A percentile compares a stretch with the other conserved stretches of the same genome.
phyloP scores from a whole-genome alignment of 1,140 invertebrate genomes.

The Hypothenemus hampei region DNA sequence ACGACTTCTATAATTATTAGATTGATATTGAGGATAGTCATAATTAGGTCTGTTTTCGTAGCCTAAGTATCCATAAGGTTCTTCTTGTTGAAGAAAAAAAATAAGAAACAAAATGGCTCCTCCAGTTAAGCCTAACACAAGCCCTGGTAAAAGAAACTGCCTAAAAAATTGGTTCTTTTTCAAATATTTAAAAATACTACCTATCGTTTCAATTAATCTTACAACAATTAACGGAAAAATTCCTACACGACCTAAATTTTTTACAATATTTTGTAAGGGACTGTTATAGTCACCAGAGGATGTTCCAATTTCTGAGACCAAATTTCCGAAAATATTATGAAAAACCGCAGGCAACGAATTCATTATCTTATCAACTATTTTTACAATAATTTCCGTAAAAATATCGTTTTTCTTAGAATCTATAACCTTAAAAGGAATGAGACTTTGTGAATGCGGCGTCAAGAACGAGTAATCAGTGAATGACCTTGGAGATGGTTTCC shows the following conservation, averaged over 20 bases:
- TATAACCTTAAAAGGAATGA: not conserved
- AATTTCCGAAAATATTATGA: slow-evolving; percentile 29
- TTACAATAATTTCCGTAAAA: slow-evolving; percentile 32
- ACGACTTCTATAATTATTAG: slow-evolving; percentile 1
- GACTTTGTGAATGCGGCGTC: not conserved
- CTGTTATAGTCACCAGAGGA: slow-evolving; percentile 26
- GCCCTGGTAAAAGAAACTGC: slow-evolving; percentile 36
- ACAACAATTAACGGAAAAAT: slow-evolving; percentile 36
- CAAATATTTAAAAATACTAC: slow-evolving; percentile 32
- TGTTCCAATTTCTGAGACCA: slow-evolving; percentile 23
- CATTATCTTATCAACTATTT: slow-evolving; percentile 39
- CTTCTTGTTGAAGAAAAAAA: slow-evolving; percentile 19
- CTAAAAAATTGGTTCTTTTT: slow-evolving; percentile 37
- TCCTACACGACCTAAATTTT: slow-evolving; percentile 26
- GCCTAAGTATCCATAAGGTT: slow-evolving; percentile 8
- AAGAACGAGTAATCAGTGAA: too few relatives aligned
- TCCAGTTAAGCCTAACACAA: slow-evolving; percentile 29
- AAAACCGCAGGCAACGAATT: slow-evolving; percentile 32
- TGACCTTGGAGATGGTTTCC: not conserved
- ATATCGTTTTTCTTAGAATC: slow-evolving; percentile 21
- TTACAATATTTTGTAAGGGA: slow-evolving; percentile 20
- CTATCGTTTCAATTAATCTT: slow-evolving; percentile 32
- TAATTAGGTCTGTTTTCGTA: not conserved
- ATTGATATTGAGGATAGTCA: not conserved
- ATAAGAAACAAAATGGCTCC: slow-evolving; percentile 38